Evolutionary conservation across 2,113 vertebrate species (phyloP).

Genomic region (Anseranas semipalmata): DNA sequence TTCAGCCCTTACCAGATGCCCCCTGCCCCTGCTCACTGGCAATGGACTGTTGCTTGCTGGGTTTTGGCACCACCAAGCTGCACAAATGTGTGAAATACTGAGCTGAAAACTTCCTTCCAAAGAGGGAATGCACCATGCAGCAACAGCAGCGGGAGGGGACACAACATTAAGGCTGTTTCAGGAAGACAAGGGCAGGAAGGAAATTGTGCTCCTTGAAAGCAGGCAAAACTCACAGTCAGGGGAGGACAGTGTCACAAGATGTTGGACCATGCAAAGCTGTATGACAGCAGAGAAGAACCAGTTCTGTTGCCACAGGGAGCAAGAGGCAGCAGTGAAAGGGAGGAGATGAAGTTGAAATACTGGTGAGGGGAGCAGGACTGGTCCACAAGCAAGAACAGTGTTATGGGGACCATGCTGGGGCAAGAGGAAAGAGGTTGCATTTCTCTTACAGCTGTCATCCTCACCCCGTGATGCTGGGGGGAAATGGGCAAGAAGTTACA

Average conservation of each 20-base stretch:
- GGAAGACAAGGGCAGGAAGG: rapidly evolving
- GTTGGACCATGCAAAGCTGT: too few relatives aligned
- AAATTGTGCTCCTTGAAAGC: neutral
- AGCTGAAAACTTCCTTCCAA: neutral
- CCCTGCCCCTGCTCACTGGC: neutral
- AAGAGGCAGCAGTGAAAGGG: neutral
- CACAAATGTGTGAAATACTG: neutral
- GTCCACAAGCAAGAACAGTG: too few relatives aligned
- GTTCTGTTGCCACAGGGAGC: rapidly evolving
- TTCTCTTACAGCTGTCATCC: neutral
- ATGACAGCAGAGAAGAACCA: neutral
- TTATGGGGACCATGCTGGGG: rapidly evolving
- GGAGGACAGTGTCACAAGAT: neutral
- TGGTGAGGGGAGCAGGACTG: neutral
- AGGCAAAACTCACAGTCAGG: neutral
- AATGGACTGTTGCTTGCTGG: rapidly evolving
- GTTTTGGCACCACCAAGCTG: neutral
- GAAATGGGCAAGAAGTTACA: neutral
- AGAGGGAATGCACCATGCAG: neutral
- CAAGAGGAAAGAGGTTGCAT: neutral
- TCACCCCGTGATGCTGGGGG: neutral
- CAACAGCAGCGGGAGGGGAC: neutral
- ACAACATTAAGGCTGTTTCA: rapidly evolving
- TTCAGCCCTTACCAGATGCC: neutral
- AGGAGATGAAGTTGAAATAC: neutral